These are phyloP conservation scores for Dreissena rostriformis DNA, from an alignment of 1,140 invertebrate genomes.

Conservation along the genomic window DNA sequence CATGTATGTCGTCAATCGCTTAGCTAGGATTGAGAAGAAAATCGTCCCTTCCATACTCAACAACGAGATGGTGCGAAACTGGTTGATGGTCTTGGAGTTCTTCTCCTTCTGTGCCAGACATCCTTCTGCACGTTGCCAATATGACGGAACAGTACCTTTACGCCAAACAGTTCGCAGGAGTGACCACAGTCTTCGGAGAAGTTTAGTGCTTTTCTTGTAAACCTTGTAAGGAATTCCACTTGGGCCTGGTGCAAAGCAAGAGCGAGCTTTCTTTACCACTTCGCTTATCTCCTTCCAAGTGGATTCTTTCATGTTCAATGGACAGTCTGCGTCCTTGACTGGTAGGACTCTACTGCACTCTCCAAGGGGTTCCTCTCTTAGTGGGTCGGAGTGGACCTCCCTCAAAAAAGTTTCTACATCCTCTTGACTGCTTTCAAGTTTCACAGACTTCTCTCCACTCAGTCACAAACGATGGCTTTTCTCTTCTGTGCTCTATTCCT, in stretches of 20 bases:
- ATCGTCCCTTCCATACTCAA: slow-evolving; percentile 50
- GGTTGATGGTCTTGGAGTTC: slow-evolving; percentile 49
- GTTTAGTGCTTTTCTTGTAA: slow-evolving; percentile 53
- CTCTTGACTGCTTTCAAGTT: slow-evolving; percentile 22
- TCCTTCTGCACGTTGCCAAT: slow-evolving; percentile 50
- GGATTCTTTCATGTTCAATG: slow-evolving; percentile 26
- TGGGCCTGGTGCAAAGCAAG: slow-evolving; percentile 30
- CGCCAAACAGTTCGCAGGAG: slow-evolving; percentile 28
- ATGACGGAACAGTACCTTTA: slow-evolving; percentile 36
- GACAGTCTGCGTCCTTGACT: not conserved
- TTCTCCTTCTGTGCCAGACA: slow-evolving; percentile 57
- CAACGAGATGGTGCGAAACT: slow-evolving; percentile 58
- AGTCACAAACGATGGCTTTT: slow-evolving; percentile 11
- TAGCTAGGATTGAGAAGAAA: slow-evolving; percentile 32
- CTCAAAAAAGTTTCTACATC: slow-evolving; percentile 35
- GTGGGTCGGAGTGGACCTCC: slow-evolving; percentile 28
- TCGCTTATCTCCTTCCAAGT: slow-evolving; percentile 31
- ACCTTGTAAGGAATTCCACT: slow-evolving; percentile 53
- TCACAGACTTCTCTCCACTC: slow-evolving; percentile 34
- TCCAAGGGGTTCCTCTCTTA: slow-evolving; percentile 21
- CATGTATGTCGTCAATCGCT: slow-evolving; percentile 45
- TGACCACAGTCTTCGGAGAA: slow-evolving; percentile 38
- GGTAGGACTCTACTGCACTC: not conserved
- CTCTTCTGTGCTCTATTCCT: slow-evolving; percentile 13
- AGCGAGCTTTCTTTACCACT: slow-evolving; percentile 43